These are phyloP conservation scores for Melanostoma mellinum DNA, from an alignment of 2,888 invertebrate genomes.

Conservation along the genomic window DNA sequence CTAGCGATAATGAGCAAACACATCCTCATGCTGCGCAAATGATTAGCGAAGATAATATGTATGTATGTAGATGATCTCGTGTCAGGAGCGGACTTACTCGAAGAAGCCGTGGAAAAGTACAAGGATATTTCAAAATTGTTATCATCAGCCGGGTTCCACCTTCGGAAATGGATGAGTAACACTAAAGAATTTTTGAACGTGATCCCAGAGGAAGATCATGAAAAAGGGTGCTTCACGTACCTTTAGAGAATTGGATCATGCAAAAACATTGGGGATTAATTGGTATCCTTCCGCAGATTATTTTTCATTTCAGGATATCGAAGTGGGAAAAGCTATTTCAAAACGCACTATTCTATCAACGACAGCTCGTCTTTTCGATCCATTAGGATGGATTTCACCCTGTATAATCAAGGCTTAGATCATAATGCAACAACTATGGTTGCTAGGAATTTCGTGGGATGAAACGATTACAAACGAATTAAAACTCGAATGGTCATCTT, in stretches of 20 bases:
- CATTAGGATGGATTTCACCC: conserved; percentile 17
- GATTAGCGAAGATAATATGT: too few species aligned
- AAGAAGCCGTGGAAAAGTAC: too few species aligned
- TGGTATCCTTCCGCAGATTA: too few species aligned
- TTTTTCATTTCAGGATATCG: not conserved
- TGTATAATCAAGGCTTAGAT: conserved; percentile 3
- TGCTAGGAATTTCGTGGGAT: not conserved
- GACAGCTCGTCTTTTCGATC: conserved; percentile 1
- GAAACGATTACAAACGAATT: not conserved
- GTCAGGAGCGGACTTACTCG: too few species aligned
- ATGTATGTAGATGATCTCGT: too few species aligned
- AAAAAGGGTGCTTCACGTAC: not conserved
- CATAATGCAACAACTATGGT: conserved; percentile 11
- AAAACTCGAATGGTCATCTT: not conserved
- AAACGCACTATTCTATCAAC: conserved; percentile 15
- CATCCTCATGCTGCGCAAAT: not conserved
- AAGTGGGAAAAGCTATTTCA: not conserved
- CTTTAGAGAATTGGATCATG: not conserved
- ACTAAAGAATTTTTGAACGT: not conserved
- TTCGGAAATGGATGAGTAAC: conserved; percentile 19
- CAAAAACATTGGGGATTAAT: conserved; percentile 3
- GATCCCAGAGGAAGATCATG: not conserved
- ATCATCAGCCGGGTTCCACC: not conserved
- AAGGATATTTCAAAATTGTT: conserved; percentile 2
- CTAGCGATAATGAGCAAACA: not conserved